phyloP scores from a whole-genome alignment of 2,113 vertebrate genomes.

The Herpetotheres cachinnans region DNA sequence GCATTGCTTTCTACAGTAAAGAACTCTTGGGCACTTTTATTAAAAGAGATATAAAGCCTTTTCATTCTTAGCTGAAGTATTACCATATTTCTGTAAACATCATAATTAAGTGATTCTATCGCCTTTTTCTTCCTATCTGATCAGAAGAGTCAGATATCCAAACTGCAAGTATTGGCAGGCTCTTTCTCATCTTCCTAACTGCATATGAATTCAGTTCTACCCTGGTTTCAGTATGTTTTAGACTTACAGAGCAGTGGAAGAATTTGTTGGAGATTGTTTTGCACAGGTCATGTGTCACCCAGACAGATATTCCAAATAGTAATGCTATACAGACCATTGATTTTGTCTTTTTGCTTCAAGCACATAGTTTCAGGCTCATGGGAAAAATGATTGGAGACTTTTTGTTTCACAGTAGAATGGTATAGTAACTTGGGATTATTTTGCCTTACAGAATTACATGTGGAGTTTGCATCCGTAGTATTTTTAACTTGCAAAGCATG shows the following conservation, averaged over 20 bases:
- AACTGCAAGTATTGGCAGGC: not conserved
- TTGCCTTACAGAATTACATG: not conserved
- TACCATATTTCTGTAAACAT: not conserved
- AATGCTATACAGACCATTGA: not conserved
- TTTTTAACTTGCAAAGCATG: not conserved
- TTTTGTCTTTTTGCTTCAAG: not conserved
- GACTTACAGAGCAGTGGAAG: not conserved
- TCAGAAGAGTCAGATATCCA: not conserved
- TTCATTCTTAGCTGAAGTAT: not conserved
- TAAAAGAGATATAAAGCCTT: not conserved
- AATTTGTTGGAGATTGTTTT: not conserved
- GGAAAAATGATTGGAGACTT: not conserved
- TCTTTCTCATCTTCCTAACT: not conserved
- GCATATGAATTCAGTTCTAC: not conserved
- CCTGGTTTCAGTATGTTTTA: not conserved
- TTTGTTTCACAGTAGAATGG: not conserved
- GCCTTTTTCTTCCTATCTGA: not conserved
- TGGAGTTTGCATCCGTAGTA: not conserved
- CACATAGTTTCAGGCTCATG: not conserved
- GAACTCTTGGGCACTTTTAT: not conserved
- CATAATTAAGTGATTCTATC: not conserved
- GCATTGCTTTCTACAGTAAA: not conserved
- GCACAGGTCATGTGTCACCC: rapidly evolving
- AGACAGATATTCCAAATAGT: not conserved
- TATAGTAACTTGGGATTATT: not conserved